Conservation (phyloP, 2,888 invertebrate genomes). For the Bibio marci region DNA sequence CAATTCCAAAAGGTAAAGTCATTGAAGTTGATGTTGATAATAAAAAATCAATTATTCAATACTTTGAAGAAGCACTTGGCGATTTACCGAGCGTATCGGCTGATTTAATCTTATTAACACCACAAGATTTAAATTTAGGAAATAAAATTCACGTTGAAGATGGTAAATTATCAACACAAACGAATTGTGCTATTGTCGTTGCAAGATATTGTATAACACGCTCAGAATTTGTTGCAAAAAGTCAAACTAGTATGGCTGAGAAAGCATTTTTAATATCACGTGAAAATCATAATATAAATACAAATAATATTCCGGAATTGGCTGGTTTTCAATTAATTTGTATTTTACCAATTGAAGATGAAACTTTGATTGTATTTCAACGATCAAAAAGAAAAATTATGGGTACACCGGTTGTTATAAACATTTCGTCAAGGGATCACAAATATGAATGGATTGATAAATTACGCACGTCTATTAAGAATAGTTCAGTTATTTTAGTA, state of each 20-base stretch:
- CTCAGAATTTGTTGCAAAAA: constrained; percentile 27
- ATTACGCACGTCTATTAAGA: constrained; percentile 17
- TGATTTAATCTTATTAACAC: constrained; percentile 37
- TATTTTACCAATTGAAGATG: constrained; percentile 19
- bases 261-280: constrained; percentile 43
- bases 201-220: constrained; percentile 15
- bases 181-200: constrained; percentile 22
- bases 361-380: constrained; percentile 21
- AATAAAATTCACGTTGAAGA: constrained; percentile 40
- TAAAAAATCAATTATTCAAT: constrained; percentile 33
- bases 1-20: constrained; percentile 40
- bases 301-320: constrained; percentile 18
- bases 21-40: constrained; percentile 37
- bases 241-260: constrained; percentile 33
- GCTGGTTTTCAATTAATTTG: constrained; percentile 18
- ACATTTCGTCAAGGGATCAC: constrained; percentile 17
- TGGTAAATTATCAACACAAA: constrained; percentile 33
- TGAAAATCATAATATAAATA: constrained; percentile 35
- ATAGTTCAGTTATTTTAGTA: constrained; percentile 37
- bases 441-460: constrained; percentile 21
- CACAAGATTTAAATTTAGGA: constrained; percentile 10
- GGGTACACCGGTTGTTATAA: constrained; percentile 14
- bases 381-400: constrained; percentile 13
- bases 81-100: constrained; percentile 54
- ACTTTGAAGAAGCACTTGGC: constrained; percentile 39